Evolutionary conservation across 2,797 vertebrate genomes (phyloP).

Genomic region (Parambassis ranga): DNA sequence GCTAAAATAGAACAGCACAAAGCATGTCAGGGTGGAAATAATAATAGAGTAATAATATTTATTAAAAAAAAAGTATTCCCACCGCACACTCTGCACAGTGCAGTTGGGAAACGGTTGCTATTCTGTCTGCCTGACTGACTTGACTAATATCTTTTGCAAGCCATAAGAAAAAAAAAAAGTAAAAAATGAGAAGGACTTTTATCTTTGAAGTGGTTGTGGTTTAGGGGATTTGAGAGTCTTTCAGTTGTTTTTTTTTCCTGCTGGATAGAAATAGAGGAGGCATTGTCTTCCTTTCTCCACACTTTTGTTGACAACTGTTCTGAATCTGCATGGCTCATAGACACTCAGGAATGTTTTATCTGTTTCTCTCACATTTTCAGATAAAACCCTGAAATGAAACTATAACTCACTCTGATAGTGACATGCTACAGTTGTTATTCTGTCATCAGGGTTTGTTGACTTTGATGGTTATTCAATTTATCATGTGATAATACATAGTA

Average conservation of each 20-base stretch:
- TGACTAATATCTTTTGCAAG: constrained; percentile 26
- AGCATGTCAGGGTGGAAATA: constrained; percentile 35
- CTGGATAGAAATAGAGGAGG: no score
- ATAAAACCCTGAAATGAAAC: neutral
- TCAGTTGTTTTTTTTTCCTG: no score
- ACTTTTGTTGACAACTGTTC: neutral
- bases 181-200: neutral
- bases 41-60: neutral
- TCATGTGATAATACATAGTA: no score
- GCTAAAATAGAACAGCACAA: constrained; percentile 68
- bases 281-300: neutral
- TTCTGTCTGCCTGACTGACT: constrained; percentile 40
- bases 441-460: no score
- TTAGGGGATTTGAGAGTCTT: constrained; percentile 16
- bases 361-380: no score
- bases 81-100: constrained; percentile 14
- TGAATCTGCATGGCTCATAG: no score
- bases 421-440: no score
- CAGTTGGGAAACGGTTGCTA: constrained; percentile 30
- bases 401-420: no score
- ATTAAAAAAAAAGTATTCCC: constrained; percentile 16
- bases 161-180: neutral
- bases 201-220: constrained; percentile 24
- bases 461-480: no score
- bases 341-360: no score